phyloP scores from a whole-genome alignment of 2,888 invertebrate genomes.

The Lycocerus yunnanus region DNA sequence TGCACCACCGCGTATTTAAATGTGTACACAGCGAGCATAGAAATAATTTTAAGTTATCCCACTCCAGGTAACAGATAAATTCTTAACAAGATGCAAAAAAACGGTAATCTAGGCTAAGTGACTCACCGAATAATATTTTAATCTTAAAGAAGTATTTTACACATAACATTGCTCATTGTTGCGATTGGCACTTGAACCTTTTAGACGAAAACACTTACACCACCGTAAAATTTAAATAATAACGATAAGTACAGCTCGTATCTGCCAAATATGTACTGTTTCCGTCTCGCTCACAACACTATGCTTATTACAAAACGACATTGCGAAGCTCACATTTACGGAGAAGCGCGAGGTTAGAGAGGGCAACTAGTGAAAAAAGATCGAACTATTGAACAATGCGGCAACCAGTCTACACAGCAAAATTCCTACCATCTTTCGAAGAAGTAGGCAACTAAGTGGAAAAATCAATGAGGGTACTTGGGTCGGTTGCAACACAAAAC shows the following conservation, averaged over 20 bases:
- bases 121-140: slow-evolving; percentile 39
- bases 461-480: not conserved
- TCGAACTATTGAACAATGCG: not conserved
- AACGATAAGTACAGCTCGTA: slow-evolving; percentile 46
- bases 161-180: slow-evolving; percentile 42
- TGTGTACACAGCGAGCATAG: not conserved
- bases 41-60: not conserved
- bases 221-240: slow-evolving; percentile 44
- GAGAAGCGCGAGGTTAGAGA: slow-evolving; percentile 8
- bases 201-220: slow-evolving; percentile 43
- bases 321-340: slow-evolving; percentile 19
- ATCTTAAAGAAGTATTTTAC: slow-evolving; percentile 37
- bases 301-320: slow-evolving; percentile 15
- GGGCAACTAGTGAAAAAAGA: slow-evolving; percentile 9
- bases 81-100: slow-evolving; percentile 21
- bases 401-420: not conserved
- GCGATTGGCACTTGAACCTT: slow-evolving; percentile 39
- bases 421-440: not conserved
- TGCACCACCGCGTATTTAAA: not conserved
- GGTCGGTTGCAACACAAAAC: not conserved
- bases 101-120: slow-evolving; percentile 26
- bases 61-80: slow-evolving; percentile 20
- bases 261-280: slow-evolving; percentile 49
- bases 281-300: slow-evolving; percentile 46
- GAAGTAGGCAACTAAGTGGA: not conserved